These are phyloP conservation scores for Hippocampus guttulatus DNA, from an alignment of 2,113 vertebrate species.

Conservation along the genomic window DNA sequence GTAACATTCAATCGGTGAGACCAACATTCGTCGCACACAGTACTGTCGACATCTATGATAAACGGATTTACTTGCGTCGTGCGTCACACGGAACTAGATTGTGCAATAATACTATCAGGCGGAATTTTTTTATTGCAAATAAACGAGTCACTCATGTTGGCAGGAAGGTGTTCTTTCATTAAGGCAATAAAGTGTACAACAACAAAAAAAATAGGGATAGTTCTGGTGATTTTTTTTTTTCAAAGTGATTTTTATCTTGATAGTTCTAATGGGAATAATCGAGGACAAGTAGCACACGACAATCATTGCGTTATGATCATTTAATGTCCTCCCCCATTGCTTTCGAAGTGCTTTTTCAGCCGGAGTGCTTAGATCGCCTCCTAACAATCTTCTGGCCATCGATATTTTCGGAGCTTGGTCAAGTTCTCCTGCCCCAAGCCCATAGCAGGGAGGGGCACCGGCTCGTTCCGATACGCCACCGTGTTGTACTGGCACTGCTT, in stretches of 20 bases:
- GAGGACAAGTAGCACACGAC: not conserved
- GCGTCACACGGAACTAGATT: not conserved
- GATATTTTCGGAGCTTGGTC: constrained; percentile 31
- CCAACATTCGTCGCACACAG: not conserved
- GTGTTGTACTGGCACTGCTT: constrained; percentile 89
- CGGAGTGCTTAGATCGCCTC: not conserved
- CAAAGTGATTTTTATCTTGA: not conserved
- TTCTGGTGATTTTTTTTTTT: not conserved
- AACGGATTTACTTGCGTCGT: not conserved
- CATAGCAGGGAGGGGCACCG: constrained; percentile 92
- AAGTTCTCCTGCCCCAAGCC: constrained; percentile 80
- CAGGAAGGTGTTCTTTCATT: not conserved
- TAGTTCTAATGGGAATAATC: not conserved
- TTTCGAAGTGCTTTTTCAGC: not conserved
- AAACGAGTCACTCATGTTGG: not conserved
- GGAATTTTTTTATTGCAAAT: not conserved
- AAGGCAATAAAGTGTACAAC: not conserved
- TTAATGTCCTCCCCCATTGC: not conserved
- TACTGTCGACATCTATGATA: not conserved
- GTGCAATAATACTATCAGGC: not conserved
- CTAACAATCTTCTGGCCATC: not conserved
- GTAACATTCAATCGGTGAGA: not conserved
- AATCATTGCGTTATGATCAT: not conserved
- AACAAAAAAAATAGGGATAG: not conserved
- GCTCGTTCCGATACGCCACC: constrained; percentile 85